Base-by-base conservation (phyloP, 1,140 invertebrate genomes). In the Triops cancriformis region DNA sequence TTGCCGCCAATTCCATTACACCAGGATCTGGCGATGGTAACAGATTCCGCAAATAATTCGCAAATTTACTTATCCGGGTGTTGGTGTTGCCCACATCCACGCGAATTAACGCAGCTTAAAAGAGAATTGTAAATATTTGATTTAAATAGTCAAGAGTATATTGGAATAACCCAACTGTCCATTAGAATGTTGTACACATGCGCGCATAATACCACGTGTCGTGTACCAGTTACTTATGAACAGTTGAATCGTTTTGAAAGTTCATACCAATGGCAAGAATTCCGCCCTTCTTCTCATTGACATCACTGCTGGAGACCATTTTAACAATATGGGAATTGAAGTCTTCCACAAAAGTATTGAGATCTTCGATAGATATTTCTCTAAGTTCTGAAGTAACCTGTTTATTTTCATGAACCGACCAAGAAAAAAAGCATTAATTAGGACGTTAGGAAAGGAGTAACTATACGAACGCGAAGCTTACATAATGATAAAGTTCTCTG, bases 241-340 rank as follows among this genome's bases (percentile, higher is more conserved):
- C 31, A 37, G 31, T 14, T 6, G 6, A 64, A n/a, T n/a, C 10
- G 43, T 7, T 18, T 1, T 4, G 51, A 23, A 1, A n/a, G 43
- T 18, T 18, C 51, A 93, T 85, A 95, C 93, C 92, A 83, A 98
- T 98, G 26, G 96, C 96, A 27, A 98, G 85, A 79, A 98, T 95
- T 74, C 94, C 96, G 73, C 96, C 96, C 85, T 98, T 98, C 82
- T 95, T 96, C 83, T 98, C 96, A 86, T 95, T 94, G 23, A 93
- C 89, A 85, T 98, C 96, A 31, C 91, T 90, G 79, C 93, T 93
- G 5, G 93, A 95, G 1, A 98, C 94, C 95, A 98, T 96, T 83
- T 96, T 93, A 85, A 95, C 95, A 79, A 98, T 97, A 81, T 97
- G 93, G 84, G 96, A 93, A 84, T 97, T 97, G 82, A 98, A 97